A percentile compares a stretch with the other conserved stretches of the same genome.
Evolutionary conservation across 2,113 vertebrate species (phyloP).

Genomic region (Calonectris borealis): DNA sequence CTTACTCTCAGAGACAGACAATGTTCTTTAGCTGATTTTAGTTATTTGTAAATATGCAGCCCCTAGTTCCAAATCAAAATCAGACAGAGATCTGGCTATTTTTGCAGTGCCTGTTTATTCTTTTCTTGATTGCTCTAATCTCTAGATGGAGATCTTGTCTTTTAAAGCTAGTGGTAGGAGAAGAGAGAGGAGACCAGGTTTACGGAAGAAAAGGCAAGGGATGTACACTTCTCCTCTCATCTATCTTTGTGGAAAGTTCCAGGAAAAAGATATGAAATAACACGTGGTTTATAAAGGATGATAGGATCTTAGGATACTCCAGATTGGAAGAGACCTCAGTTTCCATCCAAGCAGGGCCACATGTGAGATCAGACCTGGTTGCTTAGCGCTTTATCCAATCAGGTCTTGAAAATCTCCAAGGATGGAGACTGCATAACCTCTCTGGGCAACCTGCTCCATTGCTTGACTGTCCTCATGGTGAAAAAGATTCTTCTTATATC

Average conservation of each 20-base stretch:
- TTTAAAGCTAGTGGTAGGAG: not conserved
- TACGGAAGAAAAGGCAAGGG: not conserved
- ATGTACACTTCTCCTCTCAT: not conserved
- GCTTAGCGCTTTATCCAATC: not conserved
- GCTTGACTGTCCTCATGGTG: not conserved
- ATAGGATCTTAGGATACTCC: not conserved
- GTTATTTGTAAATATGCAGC: not conserved
- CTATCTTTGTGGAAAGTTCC: not conserved
- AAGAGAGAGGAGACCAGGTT: not conserved
- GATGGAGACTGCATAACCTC: not conserved
- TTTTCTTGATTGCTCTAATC: not conserved
- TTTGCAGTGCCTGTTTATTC: not conserved
- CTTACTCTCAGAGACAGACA: not conserved
- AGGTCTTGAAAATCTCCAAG: not conserved
- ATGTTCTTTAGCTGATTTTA: not conserved
- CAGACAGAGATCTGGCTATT: not conserved
- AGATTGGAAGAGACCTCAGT: not conserved
- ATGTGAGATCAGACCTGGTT: not conserved
- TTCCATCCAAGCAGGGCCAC: not conserved
- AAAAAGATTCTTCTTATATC: not conserved
- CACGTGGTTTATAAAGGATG: not conserved
- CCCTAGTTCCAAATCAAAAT: not conserved
- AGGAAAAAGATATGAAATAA: not conserved
- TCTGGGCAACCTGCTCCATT: not conserved
- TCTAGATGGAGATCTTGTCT: not conserved